Evolutionary conservation across 2,888 invertebrate species (phyloP).

Genomic region (Limnephilus auricula): DNA sequence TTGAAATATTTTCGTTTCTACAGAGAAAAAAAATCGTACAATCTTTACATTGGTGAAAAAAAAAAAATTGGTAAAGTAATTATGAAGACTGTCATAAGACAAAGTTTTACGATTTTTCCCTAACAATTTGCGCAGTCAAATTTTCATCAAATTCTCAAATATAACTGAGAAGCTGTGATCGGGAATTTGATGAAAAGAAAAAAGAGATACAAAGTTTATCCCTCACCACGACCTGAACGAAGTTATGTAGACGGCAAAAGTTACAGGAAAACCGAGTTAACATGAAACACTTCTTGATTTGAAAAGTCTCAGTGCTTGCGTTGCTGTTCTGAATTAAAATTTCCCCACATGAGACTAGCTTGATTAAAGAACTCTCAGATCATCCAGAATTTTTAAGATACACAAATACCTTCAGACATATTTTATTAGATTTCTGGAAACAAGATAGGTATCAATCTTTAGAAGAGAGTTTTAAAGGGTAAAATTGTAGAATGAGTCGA

Average conservation of each 20-base stretch:
- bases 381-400: background rate
- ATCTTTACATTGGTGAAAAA: too few relatives aligned
- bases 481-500: background rate
- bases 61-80: too few relatives aligned
- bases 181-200: background rate
- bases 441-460: background rate
- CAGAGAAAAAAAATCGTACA: too few relatives aligned
- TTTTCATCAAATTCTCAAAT: too few relatives aligned
- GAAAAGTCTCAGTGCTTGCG: background rate
- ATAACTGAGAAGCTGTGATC: background rate
- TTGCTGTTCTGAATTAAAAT: background rate
- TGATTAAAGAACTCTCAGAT: background rate
- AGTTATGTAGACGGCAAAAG: background rate
- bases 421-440: background rate
- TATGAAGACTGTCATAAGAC: too few relatives aligned
- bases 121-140: too few relatives aligned
- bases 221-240: background rate
- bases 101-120: too few relatives aligned
- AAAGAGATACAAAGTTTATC: background rate
- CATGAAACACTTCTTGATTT: background rate
- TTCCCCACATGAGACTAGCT: background rate
- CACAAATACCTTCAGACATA: background rate
- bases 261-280: background rate
- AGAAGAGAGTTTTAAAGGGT: background rate
- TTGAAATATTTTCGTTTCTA: too few relatives aligned